phyloP scores from a whole-genome alignment of 2,113 vertebrate genomes.

The Lonchura striata region DNA sequence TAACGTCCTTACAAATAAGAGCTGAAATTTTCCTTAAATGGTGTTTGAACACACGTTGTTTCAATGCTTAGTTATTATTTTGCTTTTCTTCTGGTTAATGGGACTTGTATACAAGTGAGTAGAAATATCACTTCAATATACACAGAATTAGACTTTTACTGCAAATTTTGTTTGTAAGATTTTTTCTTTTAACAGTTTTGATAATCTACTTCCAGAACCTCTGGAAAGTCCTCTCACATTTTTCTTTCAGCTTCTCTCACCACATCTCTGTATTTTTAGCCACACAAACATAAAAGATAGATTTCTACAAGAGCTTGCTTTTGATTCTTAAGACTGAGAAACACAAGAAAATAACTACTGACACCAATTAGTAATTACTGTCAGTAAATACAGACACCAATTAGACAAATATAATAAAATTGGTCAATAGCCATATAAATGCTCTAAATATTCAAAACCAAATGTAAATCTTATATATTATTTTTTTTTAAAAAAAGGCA shows the following conservation, averaged over 20 bases:
- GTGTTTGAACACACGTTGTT: neutral
- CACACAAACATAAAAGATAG: neutral
- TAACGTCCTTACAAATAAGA: slow-evolving; percentile 17
- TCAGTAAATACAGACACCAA: neutral
- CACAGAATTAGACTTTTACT: neutral
- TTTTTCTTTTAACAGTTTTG: neutral
- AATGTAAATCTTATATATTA: neutral
- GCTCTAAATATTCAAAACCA: neutral
- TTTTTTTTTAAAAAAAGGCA: neutral
- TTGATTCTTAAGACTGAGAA: neutral
- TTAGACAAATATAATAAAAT: neutral
- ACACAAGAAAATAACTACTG: neutral
- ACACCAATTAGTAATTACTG: neutral
- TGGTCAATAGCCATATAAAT: neutral
- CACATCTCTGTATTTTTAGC: neutral
- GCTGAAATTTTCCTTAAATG: neutral
- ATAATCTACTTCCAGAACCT: neutral
- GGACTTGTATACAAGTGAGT: neutral
- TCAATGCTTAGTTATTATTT: neutral
- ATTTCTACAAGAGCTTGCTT: neutral
- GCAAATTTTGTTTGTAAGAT: neutral
- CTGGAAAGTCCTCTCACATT: neutral
- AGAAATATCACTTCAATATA: neutral
- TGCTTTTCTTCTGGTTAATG: neutral
- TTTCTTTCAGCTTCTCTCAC: neutral